Evolutionary conservation across 1,140 invertebrate genomes (phyloP).

Genomic region (Trachymyrmex cornetzi): DNA sequence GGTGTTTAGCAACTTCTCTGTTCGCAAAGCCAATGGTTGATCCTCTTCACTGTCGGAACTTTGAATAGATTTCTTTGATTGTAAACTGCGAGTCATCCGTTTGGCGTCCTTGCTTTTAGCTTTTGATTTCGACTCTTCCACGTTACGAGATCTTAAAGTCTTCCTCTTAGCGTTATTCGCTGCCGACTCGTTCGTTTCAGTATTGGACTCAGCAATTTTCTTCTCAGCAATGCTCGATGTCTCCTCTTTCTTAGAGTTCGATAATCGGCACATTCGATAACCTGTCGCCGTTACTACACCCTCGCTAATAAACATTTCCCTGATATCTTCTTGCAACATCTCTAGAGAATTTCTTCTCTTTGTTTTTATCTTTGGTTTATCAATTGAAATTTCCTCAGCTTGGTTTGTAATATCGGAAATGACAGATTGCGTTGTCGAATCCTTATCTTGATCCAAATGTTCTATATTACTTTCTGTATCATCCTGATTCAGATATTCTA

Average conservation of each 20-base stretch:
- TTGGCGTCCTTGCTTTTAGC: not conserved
- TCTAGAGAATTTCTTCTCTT: constrained; percentile 87
- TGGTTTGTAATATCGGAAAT: not conserved
- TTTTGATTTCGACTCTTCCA: constrained; percentile 4
- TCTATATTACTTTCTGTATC: not conserved
- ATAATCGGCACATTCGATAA: constrained; percentile 81
- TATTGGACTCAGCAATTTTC: constrained; percentile 55
- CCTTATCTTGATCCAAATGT: not conserved
- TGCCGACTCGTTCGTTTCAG: constrained; percentile 12
- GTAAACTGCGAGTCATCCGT: not conserved
- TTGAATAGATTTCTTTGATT: constrained; percentile 63
- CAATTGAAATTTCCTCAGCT: not conserved
- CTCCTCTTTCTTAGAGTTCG: constrained; percentile 49
- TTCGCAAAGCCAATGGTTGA: constrained; percentile 66
- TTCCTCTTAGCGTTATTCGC: constrained; percentile 30
- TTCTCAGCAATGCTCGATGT: not conserved
- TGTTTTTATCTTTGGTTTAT: constrained; percentile 70
- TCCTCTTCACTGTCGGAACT: constrained; percentile 76
- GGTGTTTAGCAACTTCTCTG: constrained; percentile 8
- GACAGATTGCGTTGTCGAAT: not conserved
- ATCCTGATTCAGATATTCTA: not conserved
- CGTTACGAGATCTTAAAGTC: not conserved
- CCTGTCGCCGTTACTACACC: constrained; percentile 88
- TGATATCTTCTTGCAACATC: constrained; percentile 89
- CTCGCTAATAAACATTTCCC: constrained; percentile 90